Conservation (phyloP, 2,797 vertebrate species). For the Platalea minor region DNA sequence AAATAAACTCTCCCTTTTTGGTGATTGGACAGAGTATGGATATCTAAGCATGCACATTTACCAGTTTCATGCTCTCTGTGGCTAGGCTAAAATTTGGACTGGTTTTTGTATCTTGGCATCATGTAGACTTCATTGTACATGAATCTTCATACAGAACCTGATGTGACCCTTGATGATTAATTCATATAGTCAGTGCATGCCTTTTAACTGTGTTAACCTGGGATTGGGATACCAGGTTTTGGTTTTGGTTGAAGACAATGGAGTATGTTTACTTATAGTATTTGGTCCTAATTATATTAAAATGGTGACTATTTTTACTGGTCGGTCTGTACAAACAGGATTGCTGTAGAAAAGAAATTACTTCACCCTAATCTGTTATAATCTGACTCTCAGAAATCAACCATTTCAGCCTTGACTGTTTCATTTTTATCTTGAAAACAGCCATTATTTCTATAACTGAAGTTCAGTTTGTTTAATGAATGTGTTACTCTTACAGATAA, state of each 20-base stretch:
- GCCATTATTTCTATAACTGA: background rate
- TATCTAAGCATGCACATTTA: background rate
- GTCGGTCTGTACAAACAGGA: background rate
- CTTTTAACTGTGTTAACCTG: background rate
- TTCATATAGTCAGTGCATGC: background rate
- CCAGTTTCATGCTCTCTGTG: background rate
- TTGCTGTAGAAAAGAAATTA: background rate
- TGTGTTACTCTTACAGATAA: slow-evolving; percentile 78
- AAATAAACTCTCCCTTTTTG: background rate
- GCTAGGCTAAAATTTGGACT: background rate
- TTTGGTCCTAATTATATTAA: slow-evolving; percentile 8
- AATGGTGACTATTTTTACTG: background rate
- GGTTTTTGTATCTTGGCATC: background rate
- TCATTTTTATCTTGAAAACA: slow-evolving; percentile 45
- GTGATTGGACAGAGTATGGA: background rate
- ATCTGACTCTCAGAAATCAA: background rate
- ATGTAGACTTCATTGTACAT: background rate
- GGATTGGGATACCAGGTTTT: background rate
- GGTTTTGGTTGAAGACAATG: background rate
- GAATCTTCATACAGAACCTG: background rate
- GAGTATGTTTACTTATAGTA: background rate
- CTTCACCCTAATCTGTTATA: background rate
- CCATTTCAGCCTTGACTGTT: background rate
- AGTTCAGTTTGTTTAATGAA: slow-evolving; percentile 22
- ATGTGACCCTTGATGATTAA: background rate